Conservation (phyloP, 2,888 invertebrate species). For the Nephrotoma guestfalica region DNA sequence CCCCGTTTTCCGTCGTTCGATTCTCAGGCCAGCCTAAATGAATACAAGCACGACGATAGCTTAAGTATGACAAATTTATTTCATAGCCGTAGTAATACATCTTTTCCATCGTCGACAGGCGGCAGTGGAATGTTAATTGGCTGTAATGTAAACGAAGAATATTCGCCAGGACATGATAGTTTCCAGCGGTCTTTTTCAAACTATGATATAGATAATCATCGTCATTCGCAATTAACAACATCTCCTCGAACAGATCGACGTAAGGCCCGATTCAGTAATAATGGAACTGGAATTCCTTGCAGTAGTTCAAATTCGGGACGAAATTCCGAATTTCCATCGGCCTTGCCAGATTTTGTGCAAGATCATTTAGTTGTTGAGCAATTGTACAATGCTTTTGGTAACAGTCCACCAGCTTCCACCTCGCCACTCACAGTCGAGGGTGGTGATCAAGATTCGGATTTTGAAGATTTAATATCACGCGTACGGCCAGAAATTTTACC, state of each 20-base stretch:
- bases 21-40: slow-evolving; percentile 33
- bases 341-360: slow-evolving; percentile 76
- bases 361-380: slow-evolving; percentile 75
- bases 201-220: slow-evolving; percentile 24
- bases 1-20: slow-evolving; percentile 32
- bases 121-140: background rate
- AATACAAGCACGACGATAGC: slow-evolving; percentile 20
- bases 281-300: slow-evolving; percentile 3
- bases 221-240: background rate
- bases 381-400: slow-evolving; percentile 19
- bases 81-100: slow-evolving; percentile 2
- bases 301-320: slow-evolving; percentile 11
- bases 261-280: slow-evolving; percentile 4
- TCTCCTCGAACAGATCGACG: background rate
- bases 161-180: background rate
- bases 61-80: slow-evolving; percentile 4
- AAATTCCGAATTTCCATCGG: slow-evolving; percentile 20
- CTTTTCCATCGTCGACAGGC: background rate
- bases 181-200: slow-evolving; percentile 31
- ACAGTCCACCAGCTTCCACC: slow-evolving; percentile 21
- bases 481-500: background rate
- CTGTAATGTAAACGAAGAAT: background rate
- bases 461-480: background rate
- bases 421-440: slow-evolving; percentile 19
- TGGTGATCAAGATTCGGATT: slow-evolving; percentile 17